Base-by-base conservation (phyloP, 2,888 invertebrate genomes). In the Fissipunctia ypsillon region DNA sequence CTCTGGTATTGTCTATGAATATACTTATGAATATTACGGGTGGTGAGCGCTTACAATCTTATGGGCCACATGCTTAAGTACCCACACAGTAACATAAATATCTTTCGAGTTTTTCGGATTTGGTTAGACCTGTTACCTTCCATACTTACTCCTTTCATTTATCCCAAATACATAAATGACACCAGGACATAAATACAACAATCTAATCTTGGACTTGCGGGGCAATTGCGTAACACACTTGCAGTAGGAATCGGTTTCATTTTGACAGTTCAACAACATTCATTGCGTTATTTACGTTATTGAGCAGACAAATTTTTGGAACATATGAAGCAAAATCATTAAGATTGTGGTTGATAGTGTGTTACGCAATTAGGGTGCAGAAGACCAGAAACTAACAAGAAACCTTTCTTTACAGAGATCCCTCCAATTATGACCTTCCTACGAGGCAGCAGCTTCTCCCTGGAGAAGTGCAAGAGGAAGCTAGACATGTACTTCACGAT, bases 401-500 rank as follows among this genome's bases (percentile, higher is more conserved):
- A 0, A 6, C 0, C 14, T 31, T 25, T 28, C 0, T 31, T 91
- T 90, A 1, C 93, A 98, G 98, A 98, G 91, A 97, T 97, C 84
- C 94, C 96, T 66, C 97, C 97, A 67, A 92, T 98, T 31, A 96
- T 97, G 96, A 98, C 97, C 0, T 98, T 98, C 92, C 96, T 98
- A 54, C 96, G 98, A 48, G 98, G 98, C 56, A 97, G 98, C 92
- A 98, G 98, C 92, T 98, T 98, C 92, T 98, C 98, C 43, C 90
- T 98, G 88, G 98, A 98, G 94, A 98, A 98, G 90, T 97, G 97
- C 87, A 94, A 94, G 92, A 96, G 97, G 86, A 98, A 98, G 91
- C 92, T 98, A 73, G 98, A 98, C 91, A 98, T 98, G 97, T 98
- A 98, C 94, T 98, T 98, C 92, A 98, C 98, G 0, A 98, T 98